Base-by-base conservation (phyloP, 2,113 vertebrate species). In the Procapra przewalskii region DNA sequence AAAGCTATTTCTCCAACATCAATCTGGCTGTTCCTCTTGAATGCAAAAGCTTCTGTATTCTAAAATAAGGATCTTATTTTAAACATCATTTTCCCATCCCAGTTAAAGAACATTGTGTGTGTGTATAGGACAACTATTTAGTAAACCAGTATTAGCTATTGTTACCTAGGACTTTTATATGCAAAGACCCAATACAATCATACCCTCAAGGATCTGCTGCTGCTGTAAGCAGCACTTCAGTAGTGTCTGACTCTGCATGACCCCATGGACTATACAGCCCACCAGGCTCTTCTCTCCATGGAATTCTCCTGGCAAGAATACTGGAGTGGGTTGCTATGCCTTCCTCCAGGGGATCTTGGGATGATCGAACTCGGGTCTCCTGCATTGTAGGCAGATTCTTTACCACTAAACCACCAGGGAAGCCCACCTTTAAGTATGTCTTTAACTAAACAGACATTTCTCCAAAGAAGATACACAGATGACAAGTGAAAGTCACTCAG, bases 21-120 rank as follows among this genome's bases (percentile, higher is more conserved):
- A n/a, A 64, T 83, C 43, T 84, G 43, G 40, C 3, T 86, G 6
- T 12, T 83, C 11, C 33, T 31, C n/a, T 64, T 21, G 1, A 83
- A 92, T 43, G 4, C n/a, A 75, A 90, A 97, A 95, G 13, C 43
- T 83, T 94, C 36, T 92, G 11, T 60, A 90, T 6, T 75, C 89
- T 71, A 12, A 71, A 71, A 36, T 40, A 71, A 71, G 50, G 36
- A 7, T 90, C 16, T 77, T 89, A 62, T 54, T 90, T 90, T 94
- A 96, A 97, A 96, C 8, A 36, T 10, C 29, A 64, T 54, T 86
- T 94, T 85, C 48, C 4, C 67, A 43, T 85, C 17, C 29, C 9
- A 80, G 31, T 80, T 95, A 86, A 40, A 92, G 31, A 6, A 64
- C 62, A 21, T 17, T 85, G 23, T 57, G 54, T 45, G n/a, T 45